A percentile compares a stretch with the other conserved stretches of the same genome.
These are phyloP conservation scores for Melinaea marsaeus DNA, from an alignment of 2,888 invertebrate genomes.

Conservation along the genomic window DNA sequence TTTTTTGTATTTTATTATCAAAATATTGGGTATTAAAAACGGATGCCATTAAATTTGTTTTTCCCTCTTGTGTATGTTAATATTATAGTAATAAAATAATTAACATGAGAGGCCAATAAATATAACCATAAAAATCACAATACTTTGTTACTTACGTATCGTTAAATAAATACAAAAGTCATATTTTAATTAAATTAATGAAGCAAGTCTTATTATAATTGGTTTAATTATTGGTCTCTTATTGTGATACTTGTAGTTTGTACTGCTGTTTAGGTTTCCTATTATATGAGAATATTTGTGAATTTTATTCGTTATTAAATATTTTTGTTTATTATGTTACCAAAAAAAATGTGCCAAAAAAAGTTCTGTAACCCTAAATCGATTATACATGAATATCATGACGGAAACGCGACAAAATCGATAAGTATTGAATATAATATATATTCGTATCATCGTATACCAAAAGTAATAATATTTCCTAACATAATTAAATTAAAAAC, in stretches of 20 bases:
- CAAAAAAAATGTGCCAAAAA: not conserved
- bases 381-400: not conserved
- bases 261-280: conserved; percentile 26
- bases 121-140: not conserved
- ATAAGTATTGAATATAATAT: too few species aligned
- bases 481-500: not conserved
- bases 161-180: not conserved
- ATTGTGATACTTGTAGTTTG: conserved; percentile 22
- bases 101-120: conserved; percentile 7
- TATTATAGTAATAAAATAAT: conserved; percentile 9
- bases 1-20: conserved; percentile 13
- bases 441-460: too few species aligned
- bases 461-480: too few species aligned
- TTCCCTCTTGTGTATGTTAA: conserved; percentile 24
- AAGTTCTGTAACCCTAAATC: not conserved
- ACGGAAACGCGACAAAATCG: too few species aligned
- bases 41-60: conserved; percentile 28
- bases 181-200: too few species aligned
- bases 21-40: conserved; percentile 24
- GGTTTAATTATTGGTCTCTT: conserved; percentile 15
- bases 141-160: not conserved
- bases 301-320: conserved; percentile 10
- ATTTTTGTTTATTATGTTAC: not conserved
- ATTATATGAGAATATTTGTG: conserved; percentile 14
- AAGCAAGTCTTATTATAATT: not conserved